Evolutionary conservation across 2,888 invertebrate genomes (phyloP).

Genomic region (Unio delphinus): DNA sequence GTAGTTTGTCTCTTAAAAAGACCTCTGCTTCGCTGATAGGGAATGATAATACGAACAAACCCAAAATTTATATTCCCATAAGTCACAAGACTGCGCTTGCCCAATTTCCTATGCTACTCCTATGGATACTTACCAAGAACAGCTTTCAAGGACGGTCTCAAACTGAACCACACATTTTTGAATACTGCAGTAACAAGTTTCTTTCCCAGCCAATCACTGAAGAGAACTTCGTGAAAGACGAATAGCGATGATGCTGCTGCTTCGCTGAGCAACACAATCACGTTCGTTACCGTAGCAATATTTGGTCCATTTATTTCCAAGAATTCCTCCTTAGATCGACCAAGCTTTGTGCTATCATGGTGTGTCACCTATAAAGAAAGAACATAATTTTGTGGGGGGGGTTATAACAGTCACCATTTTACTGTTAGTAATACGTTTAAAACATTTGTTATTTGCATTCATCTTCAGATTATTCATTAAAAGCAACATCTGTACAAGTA

Average conservation of each 20-base stretch:
- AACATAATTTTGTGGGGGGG: neutral
- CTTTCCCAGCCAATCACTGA: conserved; percentile 70
- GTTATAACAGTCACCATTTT: neutral
- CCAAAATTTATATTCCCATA: too few relatives aligned
- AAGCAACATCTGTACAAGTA: too few relatives aligned
- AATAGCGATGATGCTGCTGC: conserved; percentile 62
- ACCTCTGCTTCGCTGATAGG: too few relatives aligned
- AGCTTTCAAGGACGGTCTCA: conserved; percentile 64
- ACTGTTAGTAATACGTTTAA: neutral
- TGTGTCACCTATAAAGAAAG: conserved; percentile 58
- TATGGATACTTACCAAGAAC: conserved; percentile 58
- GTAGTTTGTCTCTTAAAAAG: too few relatives aligned
- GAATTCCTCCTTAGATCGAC: conserved; percentile 68
- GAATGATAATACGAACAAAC: too few relatives aligned
- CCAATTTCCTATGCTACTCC: too few relatives aligned
- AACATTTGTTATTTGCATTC: too few relatives aligned
- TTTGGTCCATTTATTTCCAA: conserved; percentile 65
- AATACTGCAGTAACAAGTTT: conserved; percentile 67
- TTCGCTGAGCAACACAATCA: conserved; percentile 66
- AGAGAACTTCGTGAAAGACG: conserved; percentile 67
- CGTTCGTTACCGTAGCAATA: conserved; percentile 61
- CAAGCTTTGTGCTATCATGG: conserved; percentile 63
- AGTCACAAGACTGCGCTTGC: too few relatives aligned
- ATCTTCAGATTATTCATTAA: too few relatives aligned
- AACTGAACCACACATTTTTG: conserved; percentile 62